Evolutionary conservation across 2,797 vertebrate genomes (phyloP), one percentile per base, ranked within the genome.

Genomic region (Notolepis coatsorum): DNA sequence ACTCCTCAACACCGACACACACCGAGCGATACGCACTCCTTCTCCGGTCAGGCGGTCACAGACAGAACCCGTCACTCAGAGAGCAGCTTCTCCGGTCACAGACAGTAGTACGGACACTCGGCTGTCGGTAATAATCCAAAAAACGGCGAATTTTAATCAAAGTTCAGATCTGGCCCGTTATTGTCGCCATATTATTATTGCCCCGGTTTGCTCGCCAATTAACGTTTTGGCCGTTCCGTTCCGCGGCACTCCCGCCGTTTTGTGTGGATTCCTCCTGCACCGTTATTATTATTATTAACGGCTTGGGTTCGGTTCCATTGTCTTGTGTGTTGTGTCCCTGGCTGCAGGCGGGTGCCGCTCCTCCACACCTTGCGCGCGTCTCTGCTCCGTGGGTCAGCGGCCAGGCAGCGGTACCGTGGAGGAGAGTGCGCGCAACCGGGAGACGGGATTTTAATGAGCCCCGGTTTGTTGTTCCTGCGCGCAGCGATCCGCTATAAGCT

Each of bases 371-470:
- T 65, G 75, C 71, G 66, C 79, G 68, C 69, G 59, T 63, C 57
- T 70, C 37, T 53, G 66, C 38, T 35, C 48, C 59, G 46, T 46
- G 61, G 41, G 66, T 27, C 58, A 42, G 71, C 46, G n/a, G n/a
- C n/a, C n/a, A n/a, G n/a, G n/a, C n/a, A 18, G 18, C 38, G n/a
- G 35, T 50, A 46, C 49, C 49, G 49, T n/a, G 25, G 49, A 61
- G 66, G 61, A 74, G 66, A 47, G 58, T 70, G 89, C 86, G 86
- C 87, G 84, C 71, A 73, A 55, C 83, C 85, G 59, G 58, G 79
- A 65, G 82, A 79, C 51, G 25, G 20, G 66, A 43, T 59, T 79
- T 52, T 78, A 79, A 89, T 71, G 79, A 80, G 71, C 52, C 71
- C n/a, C 20, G 71, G 46, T 69, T 66, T 31, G 55, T 66, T 60